Conservation (phyloP, 2,113 vertebrate species). For the Zonotrichia leucophrys region DNA sequence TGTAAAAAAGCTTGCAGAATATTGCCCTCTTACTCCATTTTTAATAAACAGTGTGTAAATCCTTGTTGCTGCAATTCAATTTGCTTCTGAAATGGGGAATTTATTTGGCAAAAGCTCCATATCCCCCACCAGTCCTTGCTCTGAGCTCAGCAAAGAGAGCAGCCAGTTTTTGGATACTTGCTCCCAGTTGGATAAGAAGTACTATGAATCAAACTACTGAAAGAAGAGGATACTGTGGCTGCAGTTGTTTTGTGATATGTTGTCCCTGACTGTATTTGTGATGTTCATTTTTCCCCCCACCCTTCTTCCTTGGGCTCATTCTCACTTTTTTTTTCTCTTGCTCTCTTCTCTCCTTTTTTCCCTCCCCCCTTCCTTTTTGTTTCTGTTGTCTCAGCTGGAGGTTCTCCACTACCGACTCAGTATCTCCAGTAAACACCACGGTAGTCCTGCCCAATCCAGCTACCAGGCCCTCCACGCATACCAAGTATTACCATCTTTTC, state of each 20-base stretch:
- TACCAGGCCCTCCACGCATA: slow-evolving; percentile 96
- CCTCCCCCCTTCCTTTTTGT: slow-evolving; percentile 45
- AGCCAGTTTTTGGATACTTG: neutral
- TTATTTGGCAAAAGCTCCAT: neutral
- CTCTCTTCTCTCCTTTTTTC: slow-evolving; percentile 44
- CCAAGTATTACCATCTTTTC: slow-evolving; percentile 94
- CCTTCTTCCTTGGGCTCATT: slow-evolving; percentile 54
- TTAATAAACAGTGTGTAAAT: neutral
- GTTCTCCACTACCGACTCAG: slow-evolving; percentile 97
- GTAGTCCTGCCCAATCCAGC: slow-evolving; percentile 87
- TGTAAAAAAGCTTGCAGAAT: neutral
- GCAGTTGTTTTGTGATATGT: slow-evolving; percentile 26
- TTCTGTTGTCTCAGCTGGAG: slow-evolving; percentile 92
- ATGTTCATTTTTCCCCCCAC: slow-evolving; percentile 58
- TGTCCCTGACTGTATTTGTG: slow-evolving; percentile 67
- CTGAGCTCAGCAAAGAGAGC: neutral
- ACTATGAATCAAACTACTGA: neutral
- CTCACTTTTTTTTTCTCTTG: slow-evolving; percentile 61
- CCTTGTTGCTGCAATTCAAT: neutral
- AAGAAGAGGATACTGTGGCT: slow-evolving; percentile 39
- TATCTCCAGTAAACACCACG: slow-evolving; percentile 93
- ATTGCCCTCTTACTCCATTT: neutral
- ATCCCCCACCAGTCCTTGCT: neutral
- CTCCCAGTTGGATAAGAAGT: neutral
- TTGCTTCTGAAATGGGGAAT: neutral